Conservation (phyloP, 2,888 invertebrate genomes). For the Busseola fusca region DNA sequence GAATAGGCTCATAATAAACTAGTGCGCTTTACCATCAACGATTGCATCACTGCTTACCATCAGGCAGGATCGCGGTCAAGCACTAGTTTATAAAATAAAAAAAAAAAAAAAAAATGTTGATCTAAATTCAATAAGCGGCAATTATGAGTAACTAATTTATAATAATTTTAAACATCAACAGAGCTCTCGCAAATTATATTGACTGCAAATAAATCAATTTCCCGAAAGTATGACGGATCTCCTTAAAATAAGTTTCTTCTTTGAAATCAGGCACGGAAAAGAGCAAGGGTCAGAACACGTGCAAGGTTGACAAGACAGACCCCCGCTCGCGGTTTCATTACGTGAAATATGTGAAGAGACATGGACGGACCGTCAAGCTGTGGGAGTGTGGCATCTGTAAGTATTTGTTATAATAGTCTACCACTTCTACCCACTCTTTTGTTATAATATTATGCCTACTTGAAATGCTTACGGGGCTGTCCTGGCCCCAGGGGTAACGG, state of each 20-base stretch:
- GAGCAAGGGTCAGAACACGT: conserved; percentile 66
- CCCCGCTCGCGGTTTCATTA: conserved; percentile 90
- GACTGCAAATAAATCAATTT: not conserved
- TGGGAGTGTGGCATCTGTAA: conserved; percentile 94
- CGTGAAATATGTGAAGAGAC: conserved; percentile 91
- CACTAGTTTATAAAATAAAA: too few relatives aligned
- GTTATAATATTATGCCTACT: not conserved
- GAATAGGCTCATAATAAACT: too few relatives aligned
- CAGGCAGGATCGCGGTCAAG: too few relatives aligned
- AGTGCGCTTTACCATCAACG: too few relatives aligned
- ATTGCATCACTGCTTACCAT: too few relatives aligned
- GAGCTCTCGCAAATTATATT: not conserved
- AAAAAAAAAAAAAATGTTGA: too few relatives aligned
- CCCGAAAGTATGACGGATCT: not conserved
- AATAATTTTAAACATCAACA: not conserved
- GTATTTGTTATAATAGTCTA: conserved; percentile 66
- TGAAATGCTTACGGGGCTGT: not conserved
- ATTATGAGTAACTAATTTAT: not conserved
- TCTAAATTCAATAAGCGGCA: not conserved
- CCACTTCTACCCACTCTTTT: not conserved
- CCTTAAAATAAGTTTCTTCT: not conserved
- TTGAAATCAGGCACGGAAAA: conserved; percentile 55
- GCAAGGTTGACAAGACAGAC: conserved; percentile 89
- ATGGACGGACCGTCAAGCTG: conserved; percentile 91
- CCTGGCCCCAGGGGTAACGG: too few relatives aligned